phyloP scores from a whole-genome alignment of 1,140 invertebrate genomes.

The Nylanderia fulva region DNA sequence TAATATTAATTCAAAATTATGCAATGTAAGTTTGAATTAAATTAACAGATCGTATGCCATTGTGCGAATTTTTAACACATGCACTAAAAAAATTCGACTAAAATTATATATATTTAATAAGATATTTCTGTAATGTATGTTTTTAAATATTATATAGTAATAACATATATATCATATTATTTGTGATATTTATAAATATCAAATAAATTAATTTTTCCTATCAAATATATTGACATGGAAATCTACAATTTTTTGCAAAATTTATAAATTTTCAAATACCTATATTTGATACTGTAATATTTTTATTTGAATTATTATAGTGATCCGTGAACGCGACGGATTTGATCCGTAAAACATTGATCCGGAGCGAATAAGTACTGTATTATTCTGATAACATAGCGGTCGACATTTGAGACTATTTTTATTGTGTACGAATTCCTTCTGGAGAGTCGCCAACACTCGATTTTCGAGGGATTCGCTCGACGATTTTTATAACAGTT shows the following conservation, averaged over 20 bases:
- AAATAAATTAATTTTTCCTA: no score
- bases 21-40: neutral
- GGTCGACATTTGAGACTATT: conserved; percentile 38
- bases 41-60: neutral
- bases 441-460: conserved; percentile 44
- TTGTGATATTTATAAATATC: no score
- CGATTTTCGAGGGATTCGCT: conserved; percentile 47
- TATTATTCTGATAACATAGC: conserved; percentile 41
- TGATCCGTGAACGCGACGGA: neutral
- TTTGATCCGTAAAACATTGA: neutral
- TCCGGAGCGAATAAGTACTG: conserved; percentile 1
- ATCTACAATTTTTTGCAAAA: neutral
- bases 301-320: neutral
- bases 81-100: neutral
- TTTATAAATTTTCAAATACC: neutral
- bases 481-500: conserved; percentile 26
- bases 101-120: conserved; percentile 5
- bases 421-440: conserved; percentile 32
- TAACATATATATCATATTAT: neutral
- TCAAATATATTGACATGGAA: neutral
- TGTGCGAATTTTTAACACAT: neutral
- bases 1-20: neutral
- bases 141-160: neutral
- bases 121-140: neutral
- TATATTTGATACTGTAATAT: conserved; percentile 4